Conservation (phyloP, 2,797 vertebrate species). For the Aeoliscus strigatus region DNA sequence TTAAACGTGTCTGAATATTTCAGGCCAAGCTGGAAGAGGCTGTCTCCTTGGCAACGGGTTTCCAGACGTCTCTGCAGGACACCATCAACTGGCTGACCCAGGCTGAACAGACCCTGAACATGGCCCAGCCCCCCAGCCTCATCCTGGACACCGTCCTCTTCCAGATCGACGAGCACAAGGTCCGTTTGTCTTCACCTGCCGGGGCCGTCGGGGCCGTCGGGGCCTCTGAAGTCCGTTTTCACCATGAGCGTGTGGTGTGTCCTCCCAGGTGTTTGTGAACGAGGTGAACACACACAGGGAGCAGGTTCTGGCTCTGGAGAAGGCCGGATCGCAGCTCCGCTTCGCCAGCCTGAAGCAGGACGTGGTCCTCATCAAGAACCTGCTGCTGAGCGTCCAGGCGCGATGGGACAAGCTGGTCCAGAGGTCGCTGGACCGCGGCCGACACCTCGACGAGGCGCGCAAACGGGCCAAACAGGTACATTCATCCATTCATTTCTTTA, state of each 20-base stretch:
- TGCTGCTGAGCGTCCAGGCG: conserved; percentile 94
- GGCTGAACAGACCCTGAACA: conserved; percentile 92
- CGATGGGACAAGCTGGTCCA: conserved; percentile 99
- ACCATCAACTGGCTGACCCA: conserved; percentile 99
- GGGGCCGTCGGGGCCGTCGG: too few species aligned
- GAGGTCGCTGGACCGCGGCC: conserved; percentile 90
- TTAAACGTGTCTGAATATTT: neutral
- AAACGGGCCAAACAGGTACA: conserved; percentile 97
- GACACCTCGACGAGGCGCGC: conserved; percentile 92
- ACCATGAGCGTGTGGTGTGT: fast-evolving
- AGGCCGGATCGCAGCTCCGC: conserved; percentile 92
- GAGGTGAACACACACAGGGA: conserved; percentile 96
- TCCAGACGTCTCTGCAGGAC: conserved; percentile 96
- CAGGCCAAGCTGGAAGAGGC: conserved; percentile 95
- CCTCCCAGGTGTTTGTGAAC: conserved; percentile 89
- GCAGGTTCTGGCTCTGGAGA: conserved; percentile 93
- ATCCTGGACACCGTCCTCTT: conserved; percentile 90
- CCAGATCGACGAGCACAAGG: conserved; percentile 99
- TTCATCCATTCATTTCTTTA: too few species aligned
- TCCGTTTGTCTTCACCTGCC: conserved; percentile 33
- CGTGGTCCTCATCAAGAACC: conserved; percentile 96
- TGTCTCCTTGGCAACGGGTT: conserved; percentile 86
- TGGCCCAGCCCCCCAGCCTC: conserved; percentile 87
- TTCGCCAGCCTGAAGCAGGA: conserved; percentile 98
- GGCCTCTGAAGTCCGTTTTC: too few species aligned